phyloP scores from a whole-genome alignment of 2,888 invertebrate species.

The Melipona beecheii region DNA sequence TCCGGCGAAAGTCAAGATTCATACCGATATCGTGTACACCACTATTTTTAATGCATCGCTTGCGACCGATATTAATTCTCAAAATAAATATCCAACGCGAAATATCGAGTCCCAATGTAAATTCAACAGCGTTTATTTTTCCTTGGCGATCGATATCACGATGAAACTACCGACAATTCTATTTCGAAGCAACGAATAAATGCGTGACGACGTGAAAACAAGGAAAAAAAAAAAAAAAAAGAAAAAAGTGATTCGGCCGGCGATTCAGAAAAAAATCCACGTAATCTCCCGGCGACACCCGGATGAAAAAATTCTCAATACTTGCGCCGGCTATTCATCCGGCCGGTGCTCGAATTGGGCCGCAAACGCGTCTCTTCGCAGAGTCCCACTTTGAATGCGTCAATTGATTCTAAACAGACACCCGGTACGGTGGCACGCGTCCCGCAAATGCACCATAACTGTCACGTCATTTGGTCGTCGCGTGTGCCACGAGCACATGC shows the following conservation, averaged over 20 bases:
- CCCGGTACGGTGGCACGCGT: slow-evolving; percentile 69
- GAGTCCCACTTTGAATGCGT: slow-evolving; percentile 29
- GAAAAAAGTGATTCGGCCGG: neutral
- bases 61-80: slow-evolving; percentile 52
- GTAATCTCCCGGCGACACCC: neutral
- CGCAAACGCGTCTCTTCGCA: neutral
- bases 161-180: slow-evolving; percentile 27
- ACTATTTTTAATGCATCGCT: slow-evolving; percentile 30
- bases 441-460: slow-evolving; percentile 69
- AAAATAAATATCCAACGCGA: slow-evolving; percentile 54
- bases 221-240: no score
- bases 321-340: slow-evolving; percentile 16
- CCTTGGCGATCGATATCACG: slow-evolving; percentile 48
- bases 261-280: neutral
- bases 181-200: slow-evolving; percentile 2
- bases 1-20: slow-evolving; percentile 5
- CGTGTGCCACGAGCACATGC: slow-evolving; percentile 51
- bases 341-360: slow-evolving; percentile 5
- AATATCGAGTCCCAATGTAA: slow-evolving; percentile 47
- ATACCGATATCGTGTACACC: slow-evolving; percentile 29
- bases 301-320: neutral
- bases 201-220: slow-evolving; percentile 13
- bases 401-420: slow-evolving; percentile 66
- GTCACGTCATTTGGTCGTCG: slow-evolving; percentile 70
- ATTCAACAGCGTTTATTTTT: slow-evolving; percentile 50